These are phyloP conservation scores for Poecilia picta DNA, from an alignment of 2,797 vertebrate species.

Conservation along the genomic window DNA sequence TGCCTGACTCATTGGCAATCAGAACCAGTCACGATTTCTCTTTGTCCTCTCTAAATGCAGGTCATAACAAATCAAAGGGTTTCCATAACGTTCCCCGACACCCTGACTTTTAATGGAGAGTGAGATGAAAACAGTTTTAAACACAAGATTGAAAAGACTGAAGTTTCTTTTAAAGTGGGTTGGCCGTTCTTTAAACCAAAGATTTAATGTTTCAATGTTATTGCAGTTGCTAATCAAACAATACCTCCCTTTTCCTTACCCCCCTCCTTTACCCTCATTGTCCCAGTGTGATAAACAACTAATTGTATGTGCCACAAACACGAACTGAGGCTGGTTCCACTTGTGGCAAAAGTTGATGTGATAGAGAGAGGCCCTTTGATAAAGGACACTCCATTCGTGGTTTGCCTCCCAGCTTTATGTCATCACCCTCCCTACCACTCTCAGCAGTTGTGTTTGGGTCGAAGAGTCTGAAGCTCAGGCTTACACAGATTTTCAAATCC, in stretches of 20 bases:
- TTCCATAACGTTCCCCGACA: not conserved
- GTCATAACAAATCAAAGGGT: not conserved
- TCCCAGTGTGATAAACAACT: conserved; percentile 26
- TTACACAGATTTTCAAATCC: not conserved
- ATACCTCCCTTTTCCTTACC: not conserved
- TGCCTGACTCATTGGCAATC: not conserved
- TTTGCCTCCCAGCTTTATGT: conserved; percentile 21
- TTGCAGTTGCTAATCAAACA: conserved; percentile 42
- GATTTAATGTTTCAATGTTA: conserved; percentile 7
- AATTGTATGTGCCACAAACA: conserved; percentile 42
- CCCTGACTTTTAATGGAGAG: not conserved
- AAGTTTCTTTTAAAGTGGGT: not conserved
- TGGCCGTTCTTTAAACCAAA: not conserved
- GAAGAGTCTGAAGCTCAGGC: not conserved
- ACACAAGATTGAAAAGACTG: not conserved
- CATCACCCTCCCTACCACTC: conserved; percentile 15
- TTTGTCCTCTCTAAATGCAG: not conserved
- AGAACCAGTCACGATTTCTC: not conserved
- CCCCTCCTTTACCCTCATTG: not conserved
- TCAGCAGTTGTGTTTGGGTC: conserved; percentile 2
- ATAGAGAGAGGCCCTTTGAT: conserved; percentile 41
- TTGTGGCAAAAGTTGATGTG: conserved; percentile 34
- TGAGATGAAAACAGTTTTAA: conserved; percentile 1
- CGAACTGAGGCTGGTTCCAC: conserved; percentile 26
- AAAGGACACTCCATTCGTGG: conserved; percentile 48